These are phyloP conservation scores for Nemapogon koenigi DNA, from an alignment of 2,888 invertebrate genomes.

Conservation along the genomic window DNA sequence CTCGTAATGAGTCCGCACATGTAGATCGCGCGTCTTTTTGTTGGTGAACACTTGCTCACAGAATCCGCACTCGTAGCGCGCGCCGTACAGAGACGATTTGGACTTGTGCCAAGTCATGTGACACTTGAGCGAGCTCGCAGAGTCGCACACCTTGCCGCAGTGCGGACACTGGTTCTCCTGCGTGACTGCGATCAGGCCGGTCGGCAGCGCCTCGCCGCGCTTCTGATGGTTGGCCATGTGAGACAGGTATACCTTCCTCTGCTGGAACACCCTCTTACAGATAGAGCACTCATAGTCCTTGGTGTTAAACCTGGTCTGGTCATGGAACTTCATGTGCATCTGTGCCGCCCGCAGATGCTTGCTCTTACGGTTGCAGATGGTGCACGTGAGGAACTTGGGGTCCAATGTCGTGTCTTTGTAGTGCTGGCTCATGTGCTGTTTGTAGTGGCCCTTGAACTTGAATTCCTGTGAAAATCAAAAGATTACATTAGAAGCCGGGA, in stretches of 20 bases:
- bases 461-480: conserved; percentile 35
- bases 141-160: conserved; percentile 53
- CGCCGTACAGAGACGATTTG: conserved; percentile 43
- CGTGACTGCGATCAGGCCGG: too few species aligned
- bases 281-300: conserved; percentile 57
- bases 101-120: conserved; percentile 53
- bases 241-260: conserved; percentile 45
- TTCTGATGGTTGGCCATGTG: conserved; percentile 58
- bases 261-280: conserved; percentile 51
- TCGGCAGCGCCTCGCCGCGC: conserved; percentile 43
- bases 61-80: conserved; percentile 49
- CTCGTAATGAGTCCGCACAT: conserved; percentile 53
- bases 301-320: conserved; percentile 51
- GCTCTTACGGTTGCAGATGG: conserved; percentile 47
- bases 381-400: conserved; percentile 43
- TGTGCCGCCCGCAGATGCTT: conserved; percentile 49
- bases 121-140: conserved; percentile 45
- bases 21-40: conserved; percentile 48
- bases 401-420: conserved; percentile 45
- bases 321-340: conserved; percentile 54
- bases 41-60: conserved; percentile 55
- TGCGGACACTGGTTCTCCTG: conserved; percentile 42
- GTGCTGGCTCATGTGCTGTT: conserved; percentile 51
- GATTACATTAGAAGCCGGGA: too few species aligned
- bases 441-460: conserved; percentile 49